Conservation (phyloP, 2,113 vertebrate species). For the Alaudala cheleensis region DNA sequence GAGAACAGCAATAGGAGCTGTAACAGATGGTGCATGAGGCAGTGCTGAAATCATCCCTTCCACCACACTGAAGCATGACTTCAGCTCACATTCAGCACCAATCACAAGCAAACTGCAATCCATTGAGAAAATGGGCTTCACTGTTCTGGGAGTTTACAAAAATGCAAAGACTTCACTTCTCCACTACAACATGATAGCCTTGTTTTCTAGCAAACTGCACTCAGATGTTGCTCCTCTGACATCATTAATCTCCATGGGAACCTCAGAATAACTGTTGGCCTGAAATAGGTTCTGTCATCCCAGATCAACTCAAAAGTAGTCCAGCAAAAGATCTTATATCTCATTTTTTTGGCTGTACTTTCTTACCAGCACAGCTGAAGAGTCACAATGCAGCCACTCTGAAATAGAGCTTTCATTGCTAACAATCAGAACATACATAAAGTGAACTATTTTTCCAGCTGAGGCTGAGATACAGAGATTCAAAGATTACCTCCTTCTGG, state of each 20-base stretch:
- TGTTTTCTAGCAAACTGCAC: conserved; percentile 57
- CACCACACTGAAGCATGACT: neutral
- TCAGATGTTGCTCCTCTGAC: conserved; percentile 71
- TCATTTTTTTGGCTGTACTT: conserved; percentile 19
- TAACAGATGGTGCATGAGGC: neutral
- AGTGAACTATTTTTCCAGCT: conserved; percentile 21
- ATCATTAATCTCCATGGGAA: conserved; percentile 77
- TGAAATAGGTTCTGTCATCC: conserved; percentile 61
- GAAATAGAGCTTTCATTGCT: conserved; percentile 37
- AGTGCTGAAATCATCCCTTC: neutral
- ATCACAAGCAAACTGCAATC: neutral
- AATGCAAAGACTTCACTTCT: conserved; percentile 12
- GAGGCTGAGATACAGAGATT: neutral
- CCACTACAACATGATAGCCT: conserved; percentile 24
- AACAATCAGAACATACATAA: conserved; percentile 11
- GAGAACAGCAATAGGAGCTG: neutral
- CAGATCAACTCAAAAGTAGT: conserved; percentile 58
- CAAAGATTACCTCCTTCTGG: neutral
- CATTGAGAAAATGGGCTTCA: neutral
- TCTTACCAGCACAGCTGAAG: conserved; percentile 10
- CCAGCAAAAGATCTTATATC: conserved; percentile 52
- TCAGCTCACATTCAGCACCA: neutral
- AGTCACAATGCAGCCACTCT: neutral
- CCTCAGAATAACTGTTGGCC: conserved; percentile 52
- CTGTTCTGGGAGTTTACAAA: neutral